These are phyloP conservation scores for Trypoxylon attenuatum DNA, from an alignment of 2,888 invertebrate species.

Conservation along the genomic window DNA sequence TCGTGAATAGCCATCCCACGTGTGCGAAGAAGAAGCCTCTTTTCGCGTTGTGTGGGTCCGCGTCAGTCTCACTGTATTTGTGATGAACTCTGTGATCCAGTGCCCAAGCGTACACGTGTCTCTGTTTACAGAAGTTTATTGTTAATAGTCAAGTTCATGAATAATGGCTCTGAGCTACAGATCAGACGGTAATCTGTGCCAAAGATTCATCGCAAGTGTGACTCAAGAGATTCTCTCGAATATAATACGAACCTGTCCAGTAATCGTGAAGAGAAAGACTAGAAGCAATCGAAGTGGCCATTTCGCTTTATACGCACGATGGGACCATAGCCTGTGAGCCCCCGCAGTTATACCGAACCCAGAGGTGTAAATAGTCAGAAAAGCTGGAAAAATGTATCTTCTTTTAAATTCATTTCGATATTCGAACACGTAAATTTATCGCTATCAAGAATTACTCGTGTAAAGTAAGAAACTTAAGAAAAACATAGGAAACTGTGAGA, in stretches of 20 bases:
- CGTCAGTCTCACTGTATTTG: conserved; percentile 90
- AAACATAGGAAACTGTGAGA: too few relatives aligned
- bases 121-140: conserved; percentile 75
- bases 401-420: neutral
- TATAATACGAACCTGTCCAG: conserved; percentile 86
- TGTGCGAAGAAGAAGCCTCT: conserved; percentile 94
- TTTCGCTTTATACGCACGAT: conserved; percentile 85
- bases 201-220: too few relatives aligned
- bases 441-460: too few relatives aligned
- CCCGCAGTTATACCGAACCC: conserved; percentile 90
- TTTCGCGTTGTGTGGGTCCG: conserved; percentile 89
- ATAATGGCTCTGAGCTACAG: too few relatives aligned
- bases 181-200: too few relatives aligned
- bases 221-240: too few relatives aligned
- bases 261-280: conserved; percentile 84
- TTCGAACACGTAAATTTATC: neutral
- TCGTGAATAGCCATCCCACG: conserved; percentile 92
- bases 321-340: conserved; percentile 88
- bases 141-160: too few relatives aligned
- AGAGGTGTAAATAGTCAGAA: conserved; percentile 81
- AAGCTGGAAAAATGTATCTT: too few relatives aligned
- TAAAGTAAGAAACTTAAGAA: too few relatives aligned
- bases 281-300: conserved; percentile 82
- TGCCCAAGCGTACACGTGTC: conserved; percentile 90
- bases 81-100: conserved; percentile 92